Evolutionary conservation across 1,140 invertebrate genomes (phyloP).

Genomic region (Pogonomyrmex californicus): DNA sequence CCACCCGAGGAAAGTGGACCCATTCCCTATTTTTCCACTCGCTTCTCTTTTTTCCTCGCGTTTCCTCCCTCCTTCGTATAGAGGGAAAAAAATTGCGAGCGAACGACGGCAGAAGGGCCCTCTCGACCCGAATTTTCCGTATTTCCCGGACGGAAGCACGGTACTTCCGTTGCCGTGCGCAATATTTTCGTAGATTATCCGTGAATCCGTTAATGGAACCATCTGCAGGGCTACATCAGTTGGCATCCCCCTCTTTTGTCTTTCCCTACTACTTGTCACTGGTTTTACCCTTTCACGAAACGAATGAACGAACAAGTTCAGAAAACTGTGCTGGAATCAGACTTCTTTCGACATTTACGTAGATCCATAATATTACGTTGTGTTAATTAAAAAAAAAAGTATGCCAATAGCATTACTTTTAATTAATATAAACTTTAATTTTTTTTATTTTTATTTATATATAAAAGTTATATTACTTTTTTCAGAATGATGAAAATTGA

Average conservation of each 20-base stretch:
- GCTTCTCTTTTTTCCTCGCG: conserved; percentile 61
- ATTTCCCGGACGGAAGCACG: conserved; percentile 69
- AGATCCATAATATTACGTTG: neutral
- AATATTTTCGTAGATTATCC: conserved; percentile 75
- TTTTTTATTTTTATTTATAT: neutral
- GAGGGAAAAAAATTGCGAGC: conserved; percentile 72
- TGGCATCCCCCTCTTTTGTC: conserved; percentile 47
- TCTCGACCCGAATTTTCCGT: conserved; percentile 76
- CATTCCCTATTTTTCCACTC: conserved; percentile 70
- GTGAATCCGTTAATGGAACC: conserved; percentile 62
- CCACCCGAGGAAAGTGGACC: conserved; percentile 67
- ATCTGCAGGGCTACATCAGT: conserved; percentile 45
- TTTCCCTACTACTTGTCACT: conserved; percentile 43
- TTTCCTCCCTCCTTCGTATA: conserved; percentile 54
- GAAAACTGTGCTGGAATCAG: neutral
- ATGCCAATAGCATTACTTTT: neutral
- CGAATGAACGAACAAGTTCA: conserved; percentile 10
- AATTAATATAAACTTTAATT: neutral
- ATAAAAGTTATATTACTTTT: neutral
- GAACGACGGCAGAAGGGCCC: conserved; percentile 71
- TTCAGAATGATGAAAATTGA: neutral
- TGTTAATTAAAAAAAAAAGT: neutral
- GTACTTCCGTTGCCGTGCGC: conserved; percentile 64
- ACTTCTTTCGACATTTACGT: conserved; percentile 14
- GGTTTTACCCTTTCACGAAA: conserved; percentile 17